A percentile compares a stretch with the other conserved stretches of the same genome.
Evolutionary conservation across 2,888 invertebrate species (phyloP).

Genomic region (Pemphredon lugubris): DNA sequence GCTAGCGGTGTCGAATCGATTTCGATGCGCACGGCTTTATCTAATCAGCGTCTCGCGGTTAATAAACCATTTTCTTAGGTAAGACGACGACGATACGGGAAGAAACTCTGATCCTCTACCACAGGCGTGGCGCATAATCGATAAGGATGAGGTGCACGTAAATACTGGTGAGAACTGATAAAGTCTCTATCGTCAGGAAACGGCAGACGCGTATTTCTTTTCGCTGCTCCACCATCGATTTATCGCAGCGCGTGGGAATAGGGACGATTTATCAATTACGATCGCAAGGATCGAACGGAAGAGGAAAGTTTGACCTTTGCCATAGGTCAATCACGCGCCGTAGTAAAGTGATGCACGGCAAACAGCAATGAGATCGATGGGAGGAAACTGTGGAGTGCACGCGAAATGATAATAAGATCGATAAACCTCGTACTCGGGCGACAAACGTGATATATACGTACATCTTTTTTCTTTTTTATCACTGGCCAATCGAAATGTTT

Average conservation of each 20-base stretch:
- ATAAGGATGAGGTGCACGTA: conserved; percentile 3
- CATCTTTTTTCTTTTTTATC: too few relatives aligned
- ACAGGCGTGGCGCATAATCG: conserved; percentile 22
- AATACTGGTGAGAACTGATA: conserved; percentile 1
- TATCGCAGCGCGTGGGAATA: too few relatives aligned
- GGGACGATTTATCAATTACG: too few relatives aligned
- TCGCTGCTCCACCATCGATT: too few relatives aligned
- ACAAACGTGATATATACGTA: background rate
- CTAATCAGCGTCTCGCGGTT: conserved; percentile 19
- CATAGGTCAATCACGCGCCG: too few relatives aligned
- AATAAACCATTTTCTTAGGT: conserved; percentile 13
- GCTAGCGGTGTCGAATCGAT: conserved; percentile 14
- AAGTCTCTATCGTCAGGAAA: background rate
- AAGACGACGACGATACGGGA: background rate
- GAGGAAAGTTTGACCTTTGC: too few relatives aligned
- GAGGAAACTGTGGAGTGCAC: background rate
- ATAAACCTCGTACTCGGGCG: background rate
- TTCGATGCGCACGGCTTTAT: conserved; percentile 15
- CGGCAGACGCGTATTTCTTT: background rate
- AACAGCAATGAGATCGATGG: background rate
- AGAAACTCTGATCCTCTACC: conserved; percentile 6
- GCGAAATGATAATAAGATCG: background rate
- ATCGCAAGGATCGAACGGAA: too few relatives aligned
- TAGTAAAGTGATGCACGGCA: background rate
- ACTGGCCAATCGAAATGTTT: too few relatives aligned